Base-by-base conservation (phyloP, 2,888 invertebrate genomes). In the Euplagia quadripunctaria region DNA sequence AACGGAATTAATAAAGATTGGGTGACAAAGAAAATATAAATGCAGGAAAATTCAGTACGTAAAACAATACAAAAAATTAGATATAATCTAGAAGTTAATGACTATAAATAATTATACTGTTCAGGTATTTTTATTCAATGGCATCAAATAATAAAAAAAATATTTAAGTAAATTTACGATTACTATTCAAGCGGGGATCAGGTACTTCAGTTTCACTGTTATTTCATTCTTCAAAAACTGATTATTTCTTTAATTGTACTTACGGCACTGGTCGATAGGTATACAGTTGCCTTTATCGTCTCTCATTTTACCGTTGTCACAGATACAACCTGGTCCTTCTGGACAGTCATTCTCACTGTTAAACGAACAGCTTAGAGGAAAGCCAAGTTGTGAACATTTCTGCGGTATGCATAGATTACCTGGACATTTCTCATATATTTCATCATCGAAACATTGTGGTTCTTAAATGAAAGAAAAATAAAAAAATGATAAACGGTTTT, bases 181-280 rank as follows among this genome's bases (percentile, higher is more conserved):
- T 31, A 31, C 2, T 31, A 31, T 31, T 31, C 2, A 31, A 31
- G 31, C 31, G 31, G 31, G 31, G 31, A 2, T 31, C 31, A 31
- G 31, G 31, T 31, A 31, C 1, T 31, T 31, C 31, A 31, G 31
- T 31, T 31, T 31, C 1, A 31, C 31, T 31, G 31, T 31, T 31
- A 31, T 31, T 31, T 31, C 31, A 31, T 31, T 31, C 31, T 31
- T 31, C 31, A 31, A 31, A 31, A 31, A 31, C 31, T 31, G 31
- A 31, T 31, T 31, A 31, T 31, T 31, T 31, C 2, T 31, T 31
- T 2, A 31, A 31, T 31, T 1, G 31, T 31, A 85, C 87, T 86
- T 78, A 89, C 89, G 81, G 66, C 89, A 89, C 17, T 85, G 46
- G 31, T 79, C 75, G 51, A 70, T 71, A 51, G 85, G 83, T 70